Evolutionary conservation across 2,113 vertebrate species (phyloP).

Genomic region (Pycnonotus jocosus): DNA sequence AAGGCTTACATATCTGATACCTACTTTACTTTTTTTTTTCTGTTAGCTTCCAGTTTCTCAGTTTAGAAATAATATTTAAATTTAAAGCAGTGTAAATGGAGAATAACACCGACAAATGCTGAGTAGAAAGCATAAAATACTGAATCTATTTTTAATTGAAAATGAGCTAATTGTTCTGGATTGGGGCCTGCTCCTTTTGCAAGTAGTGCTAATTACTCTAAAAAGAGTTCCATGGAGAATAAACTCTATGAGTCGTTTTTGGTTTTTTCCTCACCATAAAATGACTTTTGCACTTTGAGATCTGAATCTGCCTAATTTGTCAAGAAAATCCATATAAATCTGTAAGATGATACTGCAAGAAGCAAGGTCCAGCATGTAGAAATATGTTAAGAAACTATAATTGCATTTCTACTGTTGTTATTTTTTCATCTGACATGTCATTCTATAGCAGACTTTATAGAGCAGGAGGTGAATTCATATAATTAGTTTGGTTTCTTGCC

Average conservation of each 20-base stretch:
- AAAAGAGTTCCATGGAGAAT: background rate
- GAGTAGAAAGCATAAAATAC: background rate
- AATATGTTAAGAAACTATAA: background rate
- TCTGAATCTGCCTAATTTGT: background rate
- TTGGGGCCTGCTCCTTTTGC: background rate
- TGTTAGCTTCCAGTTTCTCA: background rate
- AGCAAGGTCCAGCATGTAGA: background rate
- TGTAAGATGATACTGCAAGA: background rate
- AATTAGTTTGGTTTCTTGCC: slow-evolving; percentile 70
- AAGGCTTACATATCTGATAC: background rate
- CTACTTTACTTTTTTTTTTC: background rate
- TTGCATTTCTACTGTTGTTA: background rate
- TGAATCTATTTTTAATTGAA: background rate
- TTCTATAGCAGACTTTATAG: slow-evolving; percentile 45
- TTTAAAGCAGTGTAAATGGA: background rate
- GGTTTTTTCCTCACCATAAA: background rate
- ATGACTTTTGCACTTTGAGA: background rate
- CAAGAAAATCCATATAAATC: background rate
- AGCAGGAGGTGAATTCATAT: slow-evolving; percentile 54
- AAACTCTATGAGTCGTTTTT: background rate
- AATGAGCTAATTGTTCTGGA: background rate
- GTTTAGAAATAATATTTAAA: background rate
- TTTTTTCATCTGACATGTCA: slow-evolving; percentile 7
- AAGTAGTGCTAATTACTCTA: background rate
- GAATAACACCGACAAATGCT: background rate